These are phyloP conservation scores for cattle (Bos taurus) DNA, from an alignment of 2,113 vertebrate genomes.

Conservation along the genomic window ARS-UCD2.0 NC_037335.1:109521001-109521500, in stretches of 20 bases:
- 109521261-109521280: not conserved
- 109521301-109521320: not conserved
- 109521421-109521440: not conserved
- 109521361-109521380: not conserved
- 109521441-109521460: not conserved
- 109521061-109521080: not conserved
- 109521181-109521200: not conserved
- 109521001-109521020: not conserved
- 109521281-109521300: not conserved
- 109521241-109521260: not conserved
- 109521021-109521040: not conserved
- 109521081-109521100: not conserved
- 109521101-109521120: not conserved
- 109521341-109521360: not conserved
- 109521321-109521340: not conserved
- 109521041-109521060: not conserved
- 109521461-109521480: not conserved
- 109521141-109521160: not conserved
- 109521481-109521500: not conserved
- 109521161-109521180: not conserved
- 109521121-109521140: not conserved
- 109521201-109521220: not conserved
- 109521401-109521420: not conserved
- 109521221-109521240: too few relatives aligned
- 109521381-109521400: not conserved